Evolutionary conservation across 2,888 invertebrate species (phyloP), one percentile per base, ranked within the genome.

Genomic region (Octodonta nipae): DNA sequence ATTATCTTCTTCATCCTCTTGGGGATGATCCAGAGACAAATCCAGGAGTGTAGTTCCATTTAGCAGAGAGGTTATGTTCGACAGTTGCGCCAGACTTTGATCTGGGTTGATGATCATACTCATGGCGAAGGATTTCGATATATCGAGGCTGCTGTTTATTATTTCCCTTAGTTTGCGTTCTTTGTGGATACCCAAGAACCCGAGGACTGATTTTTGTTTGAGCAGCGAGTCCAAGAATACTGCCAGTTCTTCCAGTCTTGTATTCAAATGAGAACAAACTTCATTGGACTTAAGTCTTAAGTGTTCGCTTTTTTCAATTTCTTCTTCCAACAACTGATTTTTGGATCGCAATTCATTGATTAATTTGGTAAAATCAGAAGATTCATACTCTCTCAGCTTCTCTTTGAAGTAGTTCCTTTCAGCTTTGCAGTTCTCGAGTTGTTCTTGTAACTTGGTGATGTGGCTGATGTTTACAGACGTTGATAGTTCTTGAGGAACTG

Each of bases 191-290:
- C 68, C 69, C 28, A 71, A 45, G 25, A 66, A 61, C 11, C 68
- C 67, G 5, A 69, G 43, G n/a, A 70, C 67, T 48, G 61, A 68
- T 65, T 73, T 73, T 45, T 75, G 70, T 35, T 69, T 68, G 13
- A 78, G 55, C 17, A 78, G 56, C 36, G 74, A 72, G 42, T 76
- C 74, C 43, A 78, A 57, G 51, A 78, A 78, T 46, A 67, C 65
- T 1, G 77, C 72, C 37, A 78, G 56, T 45, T 78, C 78, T 56
- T 77, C 75, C 30, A 78, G 58, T 17, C 77, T 66, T 3, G 63
- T 65, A 13, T 73, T 71, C 26, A 78, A 55, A 34, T 75, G 49
- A 33, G 56, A 44, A 39, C 67, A 67, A 7, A 65, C 60, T 37
- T 66, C 60, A 29, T 55, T 54, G 2, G 61, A 54, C 42, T 66